These are phyloP conservation scores for Augochlorella aurata DNA, from an alignment of 2,888 invertebrate species.

Conservation along the genomic window DNA sequence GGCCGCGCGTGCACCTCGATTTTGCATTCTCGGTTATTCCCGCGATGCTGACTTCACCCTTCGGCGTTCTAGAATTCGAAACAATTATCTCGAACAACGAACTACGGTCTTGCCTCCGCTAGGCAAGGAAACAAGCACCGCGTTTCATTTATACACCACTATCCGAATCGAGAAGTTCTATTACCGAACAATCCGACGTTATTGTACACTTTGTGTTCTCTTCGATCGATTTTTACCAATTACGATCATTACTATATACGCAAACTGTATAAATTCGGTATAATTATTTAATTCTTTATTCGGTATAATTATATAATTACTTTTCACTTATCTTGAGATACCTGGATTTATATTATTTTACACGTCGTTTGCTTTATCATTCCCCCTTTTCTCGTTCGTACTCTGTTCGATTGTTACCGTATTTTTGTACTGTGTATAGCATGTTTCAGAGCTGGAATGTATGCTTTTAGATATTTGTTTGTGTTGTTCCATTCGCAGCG, in stretches of 20 bases:
- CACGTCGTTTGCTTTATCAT: too few relatives aligned
- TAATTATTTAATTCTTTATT: too few relatives aligned
- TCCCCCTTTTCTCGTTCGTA: too few relatives aligned
- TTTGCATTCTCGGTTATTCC: constrained; percentile 38
- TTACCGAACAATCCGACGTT: constrained; percentile 36
- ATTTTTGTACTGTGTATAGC: background rate
- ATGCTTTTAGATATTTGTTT: too few relatives aligned
- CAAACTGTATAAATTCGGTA: background rate
- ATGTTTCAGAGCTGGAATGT: background rate
- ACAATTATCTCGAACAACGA: constrained; percentile 44
- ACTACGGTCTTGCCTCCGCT: background rate
- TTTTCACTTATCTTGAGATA: too few relatives aligned
- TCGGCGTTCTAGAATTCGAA: constrained; percentile 41
- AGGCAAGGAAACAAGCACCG: constrained; percentile 28
- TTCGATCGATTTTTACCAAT: background rate
- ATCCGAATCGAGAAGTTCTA: constrained; percentile 24
- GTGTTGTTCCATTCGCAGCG: too few relatives aligned
- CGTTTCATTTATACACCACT: constrained; percentile 36
- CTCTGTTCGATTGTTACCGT: too few relatives aligned
- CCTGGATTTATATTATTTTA: too few relatives aligned
- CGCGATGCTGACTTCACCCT: constrained; percentile 28
- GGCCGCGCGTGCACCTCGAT: constrained; percentile 22
- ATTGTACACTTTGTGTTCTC: constrained; percentile 15
- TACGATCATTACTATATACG: background rate
- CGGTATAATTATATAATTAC: too few relatives aligned